Evolutionary conservation across 2,113 vertebrate species (phyloP), one percentile per base, ranked within the genome.

Genomic region (Irena cyanogastra): DNA sequence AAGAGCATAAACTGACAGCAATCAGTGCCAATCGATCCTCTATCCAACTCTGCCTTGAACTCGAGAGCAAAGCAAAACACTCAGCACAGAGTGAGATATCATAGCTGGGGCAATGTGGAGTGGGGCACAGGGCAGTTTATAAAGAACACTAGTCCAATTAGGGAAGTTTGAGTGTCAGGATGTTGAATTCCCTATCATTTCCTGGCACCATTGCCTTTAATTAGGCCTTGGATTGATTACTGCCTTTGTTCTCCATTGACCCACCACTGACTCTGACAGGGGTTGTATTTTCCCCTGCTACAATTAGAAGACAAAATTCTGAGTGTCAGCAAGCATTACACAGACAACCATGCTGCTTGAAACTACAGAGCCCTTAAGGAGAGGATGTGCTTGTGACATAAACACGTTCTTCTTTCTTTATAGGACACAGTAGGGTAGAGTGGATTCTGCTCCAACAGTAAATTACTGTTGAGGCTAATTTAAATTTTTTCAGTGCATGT

Each of bases 171-270:
- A 89, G 78, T 84, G 83, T 79, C 72, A 53, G 78, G 60, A 60
- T 77, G 56, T 47, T 85, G 60, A 87, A 76, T 74, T 83, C 78
- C 78, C 82, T 79, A 60, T 91, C 65, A 96, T 85, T 91, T 94
- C 94, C 95, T 92, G 95, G 79, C 80, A 90, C 60, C 64, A 41
- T 20, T 76, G 68, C 81, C 92, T 96, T 93, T 95, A 93, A 96
- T 87, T 97, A 95, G 90, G 63, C 52, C 59, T 79, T 94, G 60
- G 95, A 95, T 94, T 96, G 94, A 97, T 97, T 93, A 76, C 93
- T 88, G 82, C 63, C 94, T 95, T 97, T 97, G 89, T 92, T 92
- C 70, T 83, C 54, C 45, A 39, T 22, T 96, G 88, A 89, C 89
- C 92, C 30, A 71, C 90, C 63, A 65, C 64, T 93, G 83, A 79